Percentiles rank a stretch among this genome's conserved stretches.
phyloP scores from a whole-genome alignment of 2,797 vertebrate species.

The Enteromius paludinosus region DNA sequence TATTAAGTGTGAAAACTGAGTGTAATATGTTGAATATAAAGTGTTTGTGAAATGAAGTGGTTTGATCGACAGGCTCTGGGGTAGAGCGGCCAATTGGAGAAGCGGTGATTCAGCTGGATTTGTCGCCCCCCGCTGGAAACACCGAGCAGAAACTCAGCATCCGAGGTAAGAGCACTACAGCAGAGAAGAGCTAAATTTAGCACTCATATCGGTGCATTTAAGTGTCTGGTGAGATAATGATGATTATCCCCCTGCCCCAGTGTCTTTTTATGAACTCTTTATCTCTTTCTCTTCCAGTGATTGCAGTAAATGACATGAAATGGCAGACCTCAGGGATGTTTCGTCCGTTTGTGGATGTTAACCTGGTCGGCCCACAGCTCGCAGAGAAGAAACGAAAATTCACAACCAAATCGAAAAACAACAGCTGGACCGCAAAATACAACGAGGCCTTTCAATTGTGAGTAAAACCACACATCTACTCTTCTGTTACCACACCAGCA shows the following conservation, averaged over 20 bases:
- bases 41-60: slow-evolving; percentile 4
- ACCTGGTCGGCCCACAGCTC: slow-evolving; percentile 90
- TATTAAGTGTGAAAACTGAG: background rate
- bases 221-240: background rate
- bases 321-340: slow-evolving; percentile 98
- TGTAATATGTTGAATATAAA: background rate
- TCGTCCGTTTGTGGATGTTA: slow-evolving; percentile 93
- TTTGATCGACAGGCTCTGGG: slow-evolving; percentile 81
- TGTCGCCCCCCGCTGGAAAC: slow-evolving; percentile 88
- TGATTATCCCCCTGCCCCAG: background rate
- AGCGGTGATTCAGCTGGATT: slow-evolving; percentile 90
- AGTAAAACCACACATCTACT: slow-evolving; percentile 70
- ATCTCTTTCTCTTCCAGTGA: slow-evolving; percentile 77
- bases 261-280: background rate
- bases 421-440: slow-evolving; percentile 96
- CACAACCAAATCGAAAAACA: slow-evolving; percentile 97
- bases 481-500: background rate
- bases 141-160: slow-evolving; percentile 89
- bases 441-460: slow-evolving; percentile 97
- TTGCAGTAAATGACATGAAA: slow-evolving; percentile 94
- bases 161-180: slow-evolving; percentile 80
- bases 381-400: slow-evolving; percentile 95
- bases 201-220: background rate
- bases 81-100: slow-evolving; percentile 92
- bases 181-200: background rate